Percentiles rank a stretch among this genome's conserved stretches.
Conservation (phyloP, 2,888 invertebrate genomes). For the Eilema caniola region DNA sequence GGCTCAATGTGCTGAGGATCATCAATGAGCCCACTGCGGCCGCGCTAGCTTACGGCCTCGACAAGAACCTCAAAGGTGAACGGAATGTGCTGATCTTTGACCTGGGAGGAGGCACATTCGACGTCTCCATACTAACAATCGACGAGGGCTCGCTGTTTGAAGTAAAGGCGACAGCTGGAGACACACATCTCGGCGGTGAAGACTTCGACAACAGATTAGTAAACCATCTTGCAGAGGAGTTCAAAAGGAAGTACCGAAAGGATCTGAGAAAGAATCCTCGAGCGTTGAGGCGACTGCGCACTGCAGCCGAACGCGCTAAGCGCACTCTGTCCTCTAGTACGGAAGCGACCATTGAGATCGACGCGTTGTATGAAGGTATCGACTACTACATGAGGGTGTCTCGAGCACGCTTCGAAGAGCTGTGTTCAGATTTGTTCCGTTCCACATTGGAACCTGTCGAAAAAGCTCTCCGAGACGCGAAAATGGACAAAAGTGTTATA, state of each 20-base stretch:
- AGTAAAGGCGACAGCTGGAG: conserved; percentile 91
- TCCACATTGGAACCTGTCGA: conserved; percentile 89
- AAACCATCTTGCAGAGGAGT: conserved; percentile 88
- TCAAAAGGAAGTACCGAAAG: conserved; percentile 78
- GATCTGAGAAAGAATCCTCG: conserved; percentile 88
- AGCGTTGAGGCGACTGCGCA: conserved; percentile 88
- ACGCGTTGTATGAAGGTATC: conserved; percentile 89
- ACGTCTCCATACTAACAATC: conserved; percentile 92
- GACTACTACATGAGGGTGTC: conserved; percentile 88
- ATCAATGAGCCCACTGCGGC: conserved; percentile 95
- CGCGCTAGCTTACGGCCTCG: conserved; percentile 92
- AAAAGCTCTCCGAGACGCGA: conserved; percentile 90
- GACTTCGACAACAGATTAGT: conserved; percentile 68
- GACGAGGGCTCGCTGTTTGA: conserved; percentile 83
- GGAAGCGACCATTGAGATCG: conserved; percentile 90
- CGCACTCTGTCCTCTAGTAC: conserved; percentile 90
- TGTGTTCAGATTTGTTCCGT: conserved; percentile 14
- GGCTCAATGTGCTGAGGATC: conserved; percentile 83
- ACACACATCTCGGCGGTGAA: conserved; percentile 91
- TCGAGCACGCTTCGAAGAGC: conserved; percentile 90
- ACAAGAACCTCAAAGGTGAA: conserved; percentile 89
- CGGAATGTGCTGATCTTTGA: conserved; percentile 90
- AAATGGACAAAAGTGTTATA: conserved; percentile 90
- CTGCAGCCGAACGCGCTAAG: conserved; percentile 91
- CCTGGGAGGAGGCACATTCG: conserved; percentile 93